phyloP scores from a whole-genome alignment of 2,113 vertebrate species.

The Vulpes lagopus region DNA sequence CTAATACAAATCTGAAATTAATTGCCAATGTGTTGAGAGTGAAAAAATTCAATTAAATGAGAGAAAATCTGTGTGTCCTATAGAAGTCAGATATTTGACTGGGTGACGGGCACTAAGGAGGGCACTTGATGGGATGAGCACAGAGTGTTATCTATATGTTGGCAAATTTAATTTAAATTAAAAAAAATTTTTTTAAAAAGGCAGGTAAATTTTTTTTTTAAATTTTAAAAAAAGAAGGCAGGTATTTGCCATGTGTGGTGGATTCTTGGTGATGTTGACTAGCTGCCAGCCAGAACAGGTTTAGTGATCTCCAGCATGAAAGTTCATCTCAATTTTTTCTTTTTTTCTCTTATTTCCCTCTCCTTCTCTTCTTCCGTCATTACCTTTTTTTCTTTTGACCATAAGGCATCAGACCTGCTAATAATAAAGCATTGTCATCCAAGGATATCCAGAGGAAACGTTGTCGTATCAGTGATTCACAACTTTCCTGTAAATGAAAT shows the following conservation, averaged over 20 bases:
- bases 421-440: not conserved
- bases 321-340: not conserved
- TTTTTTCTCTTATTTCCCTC: not conserved
- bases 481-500: not conserved
- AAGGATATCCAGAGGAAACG: not conserved
- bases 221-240: not conserved
- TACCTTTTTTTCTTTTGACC: not conserved
- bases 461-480: not conserved
- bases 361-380: not conserved
- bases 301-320: not conserved
- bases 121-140: no score
- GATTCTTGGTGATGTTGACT: not conserved
- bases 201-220: no score
- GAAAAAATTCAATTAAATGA: constrained; percentile 14
- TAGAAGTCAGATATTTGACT: not conserved
- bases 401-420: not conserved
- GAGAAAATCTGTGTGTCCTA: not conserved
- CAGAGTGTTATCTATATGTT: no score
- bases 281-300: not conserved
- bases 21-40: not conserved
- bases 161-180: no score
- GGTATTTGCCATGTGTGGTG: not conserved
- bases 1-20: constrained; percentile 56
- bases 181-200: no score
- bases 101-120: no score